Conservation (phyloP, 2,113 vertebrate genomes). For the Corythaixoides concolor region DNA sequence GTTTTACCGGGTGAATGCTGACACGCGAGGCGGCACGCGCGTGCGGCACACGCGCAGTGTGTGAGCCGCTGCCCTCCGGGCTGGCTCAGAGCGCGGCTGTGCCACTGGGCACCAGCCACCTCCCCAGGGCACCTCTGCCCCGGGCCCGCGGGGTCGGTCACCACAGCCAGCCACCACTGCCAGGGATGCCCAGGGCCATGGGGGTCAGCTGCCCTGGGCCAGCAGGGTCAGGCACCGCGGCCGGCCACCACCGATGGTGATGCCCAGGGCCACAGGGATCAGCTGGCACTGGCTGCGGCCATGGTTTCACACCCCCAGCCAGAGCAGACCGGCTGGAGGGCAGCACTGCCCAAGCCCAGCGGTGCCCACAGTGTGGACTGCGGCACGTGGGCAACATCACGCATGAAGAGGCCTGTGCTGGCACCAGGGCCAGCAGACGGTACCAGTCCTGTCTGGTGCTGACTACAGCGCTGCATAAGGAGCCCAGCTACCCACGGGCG, state of each 20-base stretch:
- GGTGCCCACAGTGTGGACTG: fast-evolving
- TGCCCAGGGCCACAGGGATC: background rate
- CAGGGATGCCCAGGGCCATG: background rate
- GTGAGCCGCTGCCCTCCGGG: background rate
- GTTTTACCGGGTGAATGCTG: too few species aligned
- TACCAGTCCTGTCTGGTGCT: background rate
- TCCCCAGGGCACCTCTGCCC: background rate
- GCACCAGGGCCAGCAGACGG: background rate
- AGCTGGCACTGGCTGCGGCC: background rate
- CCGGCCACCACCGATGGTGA: background rate
- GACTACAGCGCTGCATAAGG: background rate
- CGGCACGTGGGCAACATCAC: background rate
- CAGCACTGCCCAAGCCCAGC: background rate
- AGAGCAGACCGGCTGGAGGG: background rate
- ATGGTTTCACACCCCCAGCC: fast-evolving
- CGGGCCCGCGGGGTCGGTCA: background rate
- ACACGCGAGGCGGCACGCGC: too few species aligned
- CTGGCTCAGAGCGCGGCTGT: too few species aligned
- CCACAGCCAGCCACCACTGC: fast-evolving
- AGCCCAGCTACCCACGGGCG: background rate
- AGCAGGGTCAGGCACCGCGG: too few species aligned
- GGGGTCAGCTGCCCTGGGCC: background rate
- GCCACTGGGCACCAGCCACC: background rate
- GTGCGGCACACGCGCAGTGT: too few species aligned
- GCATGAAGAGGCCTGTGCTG: too few species aligned